Conservation (phyloP, 2,888 invertebrate species). For the Scrobipalpa atriplicella region DNA sequence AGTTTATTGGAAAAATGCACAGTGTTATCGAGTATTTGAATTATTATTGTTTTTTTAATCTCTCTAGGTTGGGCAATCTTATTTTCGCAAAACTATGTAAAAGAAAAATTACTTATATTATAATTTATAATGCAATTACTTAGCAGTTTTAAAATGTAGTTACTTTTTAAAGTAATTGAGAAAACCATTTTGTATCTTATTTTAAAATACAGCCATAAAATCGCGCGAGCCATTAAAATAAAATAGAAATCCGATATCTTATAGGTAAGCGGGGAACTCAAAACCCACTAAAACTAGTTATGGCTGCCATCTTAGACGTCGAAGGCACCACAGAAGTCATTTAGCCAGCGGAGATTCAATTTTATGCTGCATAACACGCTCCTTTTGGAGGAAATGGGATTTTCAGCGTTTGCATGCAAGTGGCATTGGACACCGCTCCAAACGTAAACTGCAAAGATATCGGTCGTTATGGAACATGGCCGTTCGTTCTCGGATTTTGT, state of each 20-base stretch:
- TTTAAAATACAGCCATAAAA: too few species aligned
- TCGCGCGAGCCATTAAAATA: too few species aligned
- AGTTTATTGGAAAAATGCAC: conserved; percentile 31
- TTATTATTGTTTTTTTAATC: too few species aligned
- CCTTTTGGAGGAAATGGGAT: conserved; percentile 24
- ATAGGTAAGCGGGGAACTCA: neutral
- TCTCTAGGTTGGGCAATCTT: too few species aligned
- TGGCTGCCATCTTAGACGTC: conserved; percentile 3
- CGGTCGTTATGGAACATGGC: neutral
- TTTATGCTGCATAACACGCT: conserved; percentile 22
- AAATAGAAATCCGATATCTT: neutral
- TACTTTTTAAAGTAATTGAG: too few species aligned
- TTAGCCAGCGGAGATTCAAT: conserved; percentile 24
- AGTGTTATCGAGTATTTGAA: conserved; percentile 7
- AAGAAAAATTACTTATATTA: too few species aligned
- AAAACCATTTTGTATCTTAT: too few species aligned
- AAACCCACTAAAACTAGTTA: neutral
- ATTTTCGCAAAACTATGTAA: too few species aligned
- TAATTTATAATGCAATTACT: too few species aligned
- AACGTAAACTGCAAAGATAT: neutral
- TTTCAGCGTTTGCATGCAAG: conserved; percentile 5
- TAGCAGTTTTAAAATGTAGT: too few species aligned
- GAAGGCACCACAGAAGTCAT: conserved; percentile 5
- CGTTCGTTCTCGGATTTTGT: neutral
- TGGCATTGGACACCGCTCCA: conserved; percentile 12